phyloP scores from a whole-genome alignment of 2,113 vertebrate genomes.

The Platichthys stellatus region DNA sequence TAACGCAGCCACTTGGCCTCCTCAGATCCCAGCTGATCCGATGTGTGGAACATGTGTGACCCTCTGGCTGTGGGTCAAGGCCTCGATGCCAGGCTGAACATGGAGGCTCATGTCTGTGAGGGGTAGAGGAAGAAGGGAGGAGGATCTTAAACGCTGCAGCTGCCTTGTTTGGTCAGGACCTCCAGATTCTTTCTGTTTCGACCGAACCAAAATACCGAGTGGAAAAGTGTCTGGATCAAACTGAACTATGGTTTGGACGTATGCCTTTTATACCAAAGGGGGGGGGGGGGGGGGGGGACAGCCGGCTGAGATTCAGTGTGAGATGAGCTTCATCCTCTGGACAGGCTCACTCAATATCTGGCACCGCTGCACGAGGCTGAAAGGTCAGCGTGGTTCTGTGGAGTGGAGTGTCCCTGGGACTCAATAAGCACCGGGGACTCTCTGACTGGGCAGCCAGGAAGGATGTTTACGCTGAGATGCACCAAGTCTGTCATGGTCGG shows the following conservation, averaged over 20 bases:
- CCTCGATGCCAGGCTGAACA: background rate
- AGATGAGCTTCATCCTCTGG: constrained; percentile 60
- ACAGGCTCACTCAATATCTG: constrained; percentile 63
- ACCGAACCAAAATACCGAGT: no score
- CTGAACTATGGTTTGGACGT: no score
- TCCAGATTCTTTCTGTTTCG: no score
- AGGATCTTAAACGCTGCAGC: no score
- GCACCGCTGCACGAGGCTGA: constrained; percentile 38
- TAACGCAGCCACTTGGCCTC: constrained; percentile 49
- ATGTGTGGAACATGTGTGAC: constrained; percentile 13
- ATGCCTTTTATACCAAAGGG: no score
- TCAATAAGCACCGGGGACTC: constrained; percentile 50
- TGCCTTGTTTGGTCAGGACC: no score
- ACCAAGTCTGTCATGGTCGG: constrained; percentile 41
- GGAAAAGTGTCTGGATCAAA: no score
- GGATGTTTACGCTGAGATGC: constrained; percentile 48
- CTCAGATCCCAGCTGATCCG: constrained; percentile 44
- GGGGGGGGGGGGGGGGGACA: background rate
- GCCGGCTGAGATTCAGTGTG: constrained; percentile 43
- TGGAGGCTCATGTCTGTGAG: background rate
- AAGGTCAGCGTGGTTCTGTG: constrained; percentile 63
- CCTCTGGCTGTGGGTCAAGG: constrained; percentile 12
- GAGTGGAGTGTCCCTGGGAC: constrained; percentile 54
- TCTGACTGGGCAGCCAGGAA: constrained; percentile 51
- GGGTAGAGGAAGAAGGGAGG: no score